Conservation (phyloP, 2,888 invertebrate genomes). For the Oasisia sp. region DNA sequence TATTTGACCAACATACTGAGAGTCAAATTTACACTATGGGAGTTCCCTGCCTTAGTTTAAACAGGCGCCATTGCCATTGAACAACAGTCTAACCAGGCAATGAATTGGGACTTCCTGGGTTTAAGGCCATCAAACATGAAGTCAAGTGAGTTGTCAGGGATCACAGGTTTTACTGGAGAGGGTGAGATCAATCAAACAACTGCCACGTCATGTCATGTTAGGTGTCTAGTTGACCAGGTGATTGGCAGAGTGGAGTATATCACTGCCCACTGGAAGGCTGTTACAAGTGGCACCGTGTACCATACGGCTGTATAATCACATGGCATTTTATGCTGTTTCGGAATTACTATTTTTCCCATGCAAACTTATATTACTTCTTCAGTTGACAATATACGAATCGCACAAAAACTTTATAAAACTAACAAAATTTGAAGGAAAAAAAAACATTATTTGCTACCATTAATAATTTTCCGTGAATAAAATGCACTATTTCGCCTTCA, state of each 20-base stretch:
- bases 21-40: background rate
- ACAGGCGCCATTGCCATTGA: background rate
- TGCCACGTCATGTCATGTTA: background rate
- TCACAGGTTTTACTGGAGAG: background rate
- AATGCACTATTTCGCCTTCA: no score
- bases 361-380: no score
- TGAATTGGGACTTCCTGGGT: background rate
- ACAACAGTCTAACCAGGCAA: background rate
- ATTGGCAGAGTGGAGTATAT: background rate
- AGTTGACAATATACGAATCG: no score
- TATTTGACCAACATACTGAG: background rate
- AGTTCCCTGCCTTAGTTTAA: background rate
- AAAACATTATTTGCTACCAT: no score
- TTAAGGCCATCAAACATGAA: background rate
- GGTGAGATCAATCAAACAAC: background rate
- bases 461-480: no score
- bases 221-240: background rate
- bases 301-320: no score
- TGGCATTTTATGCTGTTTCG: no score
- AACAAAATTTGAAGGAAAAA: no score
- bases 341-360: no score
- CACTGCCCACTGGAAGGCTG: no score
- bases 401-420: no score
- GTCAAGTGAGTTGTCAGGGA: background rate
- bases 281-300: no score